Base-by-base conservation (phyloP, 2,113 vertebrate genomes). In the Aleadryas rufinucha region DNA sequence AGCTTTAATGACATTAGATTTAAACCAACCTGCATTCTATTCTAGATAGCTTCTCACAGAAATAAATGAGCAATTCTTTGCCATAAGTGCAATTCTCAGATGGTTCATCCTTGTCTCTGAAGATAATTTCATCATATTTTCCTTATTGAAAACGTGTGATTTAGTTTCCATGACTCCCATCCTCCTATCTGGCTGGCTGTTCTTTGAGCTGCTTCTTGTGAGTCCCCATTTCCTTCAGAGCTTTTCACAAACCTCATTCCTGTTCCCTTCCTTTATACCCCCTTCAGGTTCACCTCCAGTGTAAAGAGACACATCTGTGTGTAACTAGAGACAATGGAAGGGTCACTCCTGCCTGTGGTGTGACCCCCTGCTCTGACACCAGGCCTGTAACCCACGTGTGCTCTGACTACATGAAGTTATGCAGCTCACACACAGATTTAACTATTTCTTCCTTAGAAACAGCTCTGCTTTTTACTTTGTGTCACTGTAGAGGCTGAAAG, bases 101-200 rank as follows among this genome's bases (percentile, higher is more conserved):
- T 69, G 2, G 6, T 52, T 77, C 59, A 53, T 84, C 69, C 72
- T 52, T 80, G 68, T 76, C 72, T 87, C 61, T 87, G 50, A 84
- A 87, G 59, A 81, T 39, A 64, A 83, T 89, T 85, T 86, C 13
- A 88, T 92, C 49, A 23, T 53, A 27, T 79, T 90, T 85, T 72
- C 76, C 53, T 35, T 94, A 47, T 0, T 80, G 90, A 68, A 93
- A 84, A 80, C 2, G 16, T 71, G 52, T 45, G 71, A 64, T 90
- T 83, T 84, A 52, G 84, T 89, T 95, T 93, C 77, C 69, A 57
- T 87, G 84, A 28, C 81, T 94, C 59, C 84, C 37, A n/a, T 74
- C 13, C 49, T 81, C 41, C 22, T 59, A 22, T 69, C 19, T 15
- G 56, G n/a, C 80, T 87, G 87, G 47, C 82, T 92, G 59, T 66